Base-by-base conservation (phyloP, 1,140 invertebrate species). In the Panonychus citri region DNA sequence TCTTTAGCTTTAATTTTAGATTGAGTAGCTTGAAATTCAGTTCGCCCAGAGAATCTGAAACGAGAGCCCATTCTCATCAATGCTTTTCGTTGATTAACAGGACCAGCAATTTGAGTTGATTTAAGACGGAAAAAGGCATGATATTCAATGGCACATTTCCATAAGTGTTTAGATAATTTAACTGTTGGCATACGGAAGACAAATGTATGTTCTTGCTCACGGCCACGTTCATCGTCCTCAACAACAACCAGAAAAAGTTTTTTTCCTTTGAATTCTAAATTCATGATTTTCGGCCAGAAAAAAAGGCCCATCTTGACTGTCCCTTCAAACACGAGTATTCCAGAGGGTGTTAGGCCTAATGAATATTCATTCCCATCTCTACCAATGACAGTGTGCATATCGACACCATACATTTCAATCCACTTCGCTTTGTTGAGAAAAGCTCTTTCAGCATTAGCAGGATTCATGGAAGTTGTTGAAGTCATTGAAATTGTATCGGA, bases 91-190 rank as follows among this genome's bases (percentile, higher is more conserved):
- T 73, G 70, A 49, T 67, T 63, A 2, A 60, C 56, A 34, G 59
- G 64, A 5, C 62, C 63, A 50, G 66, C 65, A 2, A 66, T 64
- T 1, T 69, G 67, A 13, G 67, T 67, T 39, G 62, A 55, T 57
- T 69, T 71, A 46, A 95, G 73, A 53, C 91, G 77, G 75, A 96
- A 99, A 75, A 99, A 99, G 3, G 85, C 84, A 71, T 97, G 91
- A 69, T 97, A 90, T 66, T 99, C 94, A 26, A 94, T 80, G 65
- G 90, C 94, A 73, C 93, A 97, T 65, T 93, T 89, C 89, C 91
- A 97, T 53, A 98, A 73, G 73, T 98, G 93, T 66, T 95, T 91
- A 69, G 89, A 96, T 0, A 90, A 90, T 51, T 87, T 75, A 54
- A 73, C 49, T 24, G 60, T 61, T 40, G 55, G 54, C 55, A 59